phyloP scores from a whole-genome alignment of 2,113 vertebrate genomes.

The Melanocharis versteri region DNA sequence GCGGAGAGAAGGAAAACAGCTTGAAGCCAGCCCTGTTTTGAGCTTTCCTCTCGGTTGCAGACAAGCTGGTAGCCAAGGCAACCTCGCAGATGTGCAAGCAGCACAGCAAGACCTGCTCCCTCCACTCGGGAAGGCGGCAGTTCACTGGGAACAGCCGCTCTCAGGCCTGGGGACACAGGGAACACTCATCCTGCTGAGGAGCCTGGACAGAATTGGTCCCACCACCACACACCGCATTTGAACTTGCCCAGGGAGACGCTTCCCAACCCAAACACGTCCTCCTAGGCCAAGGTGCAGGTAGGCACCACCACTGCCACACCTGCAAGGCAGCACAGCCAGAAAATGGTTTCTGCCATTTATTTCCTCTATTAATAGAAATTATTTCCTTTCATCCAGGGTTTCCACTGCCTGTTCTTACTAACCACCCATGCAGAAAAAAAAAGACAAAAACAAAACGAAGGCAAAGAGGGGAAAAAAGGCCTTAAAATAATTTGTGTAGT shows the following conservation, averaged over 20 bases:
- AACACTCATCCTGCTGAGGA: background rate
- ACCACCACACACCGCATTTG: fast-evolving
- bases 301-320: background rate
- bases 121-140: fast-evolving
- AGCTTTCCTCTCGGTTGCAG: background rate
- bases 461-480: background rate
- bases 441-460: background rate
- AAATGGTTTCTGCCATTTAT: background rate
- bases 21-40: background rate
- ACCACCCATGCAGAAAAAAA: background rate
- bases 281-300: background rate
- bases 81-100: constrained; percentile 20
- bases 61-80: constrained; percentile 54
- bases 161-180: background rate
- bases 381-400: background rate
- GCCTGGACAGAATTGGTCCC: background rate
- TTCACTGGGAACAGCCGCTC: background rate
- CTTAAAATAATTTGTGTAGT: background rate
- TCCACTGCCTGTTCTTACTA: background rate
- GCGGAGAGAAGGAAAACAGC: background rate
- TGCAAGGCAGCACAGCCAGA: fast-evolving
- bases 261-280: background rate
- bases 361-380: background rate
- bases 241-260: fast-evolving
- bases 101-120: background rate